phyloP scores from a whole-genome alignment of 23 tunicate species.

The Aplidium turbinatum region DNA sequence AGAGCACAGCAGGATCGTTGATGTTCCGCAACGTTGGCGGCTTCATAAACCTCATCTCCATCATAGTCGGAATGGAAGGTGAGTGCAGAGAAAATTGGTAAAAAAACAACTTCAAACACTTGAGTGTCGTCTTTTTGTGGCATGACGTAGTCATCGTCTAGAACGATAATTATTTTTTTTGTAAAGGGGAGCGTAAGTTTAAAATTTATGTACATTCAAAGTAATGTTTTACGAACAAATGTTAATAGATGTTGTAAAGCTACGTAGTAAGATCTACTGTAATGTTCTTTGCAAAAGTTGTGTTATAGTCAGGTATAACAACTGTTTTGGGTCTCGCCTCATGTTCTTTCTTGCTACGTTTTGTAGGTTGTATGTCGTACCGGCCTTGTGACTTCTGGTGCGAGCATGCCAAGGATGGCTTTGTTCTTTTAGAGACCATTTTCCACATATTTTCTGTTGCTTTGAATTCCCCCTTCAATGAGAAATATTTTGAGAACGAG shows the following conservation, averaged over 20 bases:
- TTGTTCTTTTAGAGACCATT: conserved; percentile 41
- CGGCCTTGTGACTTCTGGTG: conserved; percentile 44
- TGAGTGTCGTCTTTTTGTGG: too few species aligned
- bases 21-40: conserved; percentile 83
- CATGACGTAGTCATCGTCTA: too few species aligned
- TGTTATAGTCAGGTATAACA: too few species aligned
- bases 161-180: too few species aligned
- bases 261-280: too few species aligned
- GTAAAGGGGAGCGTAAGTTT: too few species aligned
- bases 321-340: too few species aligned
- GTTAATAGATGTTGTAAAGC: too few species aligned
- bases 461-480: conserved; percentile 41
- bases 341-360: background rate
- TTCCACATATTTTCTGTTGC: conserved; percentile 57
- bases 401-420: conserved; percentile 22
- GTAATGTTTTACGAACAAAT: too few species aligned
- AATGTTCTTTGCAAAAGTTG: too few species aligned
- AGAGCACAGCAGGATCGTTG: conserved; percentile 22
- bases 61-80: conserved; percentile 73
- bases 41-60: conserved; percentile 63
- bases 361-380: conserved; percentile 49
- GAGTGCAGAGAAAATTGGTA: background rate
- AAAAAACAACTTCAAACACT: too few species aligned
- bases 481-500: conserved; percentile 63
- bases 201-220: too few species aligned